A percentile compares a stretch with the other conserved stretches of the same genome.
These are phyloP conservation scores for Mythimna loreyi DNA, from an alignment of 2,888 invertebrate genomes.

Conservation along the genomic window DNA sequence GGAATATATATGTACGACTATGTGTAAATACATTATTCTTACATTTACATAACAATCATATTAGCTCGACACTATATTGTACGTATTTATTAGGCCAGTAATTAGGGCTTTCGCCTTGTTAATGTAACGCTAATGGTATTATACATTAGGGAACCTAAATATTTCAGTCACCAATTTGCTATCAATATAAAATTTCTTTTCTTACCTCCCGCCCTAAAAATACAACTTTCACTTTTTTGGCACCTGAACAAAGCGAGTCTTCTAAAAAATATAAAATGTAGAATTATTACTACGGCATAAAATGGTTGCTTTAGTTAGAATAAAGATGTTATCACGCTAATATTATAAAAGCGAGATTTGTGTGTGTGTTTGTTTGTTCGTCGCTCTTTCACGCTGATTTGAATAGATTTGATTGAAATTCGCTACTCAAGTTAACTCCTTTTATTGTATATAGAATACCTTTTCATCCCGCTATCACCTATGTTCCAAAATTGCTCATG, in stretches of 20 bases:
- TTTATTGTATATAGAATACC: too few relatives aligned
- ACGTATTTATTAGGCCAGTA: conserved; percentile 24
- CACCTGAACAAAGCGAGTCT: conserved; percentile 27
- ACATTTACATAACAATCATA: conserved; percentile 25
- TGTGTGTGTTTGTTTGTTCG: too few relatives aligned
- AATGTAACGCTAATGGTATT: conserved; percentile 28
- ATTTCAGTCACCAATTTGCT: conserved; percentile 33
- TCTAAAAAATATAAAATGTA: conserved; percentile 9
- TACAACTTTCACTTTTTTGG: conserved; percentile 22
- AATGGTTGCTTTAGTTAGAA: conserved; percentile 11
- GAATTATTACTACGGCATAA: conserved; percentile 13
- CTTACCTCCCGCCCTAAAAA: conserved; percentile 10
- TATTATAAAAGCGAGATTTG: too few relatives aligned
- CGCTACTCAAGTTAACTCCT: too few relatives aligned
- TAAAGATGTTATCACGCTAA: too few relatives aligned
- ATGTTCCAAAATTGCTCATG: too few relatives aligned
- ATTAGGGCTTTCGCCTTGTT: conserved; percentile 32
- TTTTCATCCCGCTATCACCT: too few relatives aligned
- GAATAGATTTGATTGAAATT: too few relatives aligned
- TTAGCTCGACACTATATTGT: conserved; percentile 6
- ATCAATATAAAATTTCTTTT: conserved; percentile 28
- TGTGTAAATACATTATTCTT: conserved; percentile 11
- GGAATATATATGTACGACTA: neutral
- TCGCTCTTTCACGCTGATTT: too few relatives aligned
- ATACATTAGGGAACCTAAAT: conserved; percentile 24